Percentiles rank a stretch among this genome's conserved stretches.
phyloP scores from a whole-genome alignment of 2,113 vertebrate species.

The Perognathus longimembris region DNA sequence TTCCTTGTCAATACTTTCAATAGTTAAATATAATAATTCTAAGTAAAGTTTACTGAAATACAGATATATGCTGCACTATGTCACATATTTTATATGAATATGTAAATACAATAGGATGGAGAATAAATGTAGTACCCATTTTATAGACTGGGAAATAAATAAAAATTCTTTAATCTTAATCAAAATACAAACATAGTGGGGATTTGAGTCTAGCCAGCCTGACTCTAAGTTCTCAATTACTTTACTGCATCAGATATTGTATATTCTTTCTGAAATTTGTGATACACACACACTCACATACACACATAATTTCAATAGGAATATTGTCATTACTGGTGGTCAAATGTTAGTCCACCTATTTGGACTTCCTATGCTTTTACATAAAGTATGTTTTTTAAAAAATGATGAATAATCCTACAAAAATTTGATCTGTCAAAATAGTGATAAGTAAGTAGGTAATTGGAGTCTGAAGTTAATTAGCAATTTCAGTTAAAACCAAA shows the following conservation, averaged over 20 bases:
- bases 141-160: conserved; percentile 40
- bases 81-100: not conserved
- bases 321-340: not conserved
- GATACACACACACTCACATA: not conserved
- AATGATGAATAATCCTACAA: not conserved
- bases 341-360: not conserved
- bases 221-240: not conserved
- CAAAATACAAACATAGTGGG: not conserved
- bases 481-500: conserved; percentile 50
- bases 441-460: conserved; percentile 4
- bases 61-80: not conserved
- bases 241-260: not conserved
- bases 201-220: not conserved
- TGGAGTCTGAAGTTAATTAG: not conserved
- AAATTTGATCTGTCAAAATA: not conserved
- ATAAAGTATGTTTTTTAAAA: not conserved
- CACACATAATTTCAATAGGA: not conserved
- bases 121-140: not conserved
- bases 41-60: conserved; percentile 15
- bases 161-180: conserved; percentile 33
- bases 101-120: not conserved
- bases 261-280: not conserved
- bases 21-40: not conserved
- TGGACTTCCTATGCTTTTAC: not conserved
- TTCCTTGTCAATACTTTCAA: conserved; percentile 6